Evolutionary conservation across 2,888 invertebrate species (phyloP).

Genomic region (Dinocampus coccinellae): DNA sequence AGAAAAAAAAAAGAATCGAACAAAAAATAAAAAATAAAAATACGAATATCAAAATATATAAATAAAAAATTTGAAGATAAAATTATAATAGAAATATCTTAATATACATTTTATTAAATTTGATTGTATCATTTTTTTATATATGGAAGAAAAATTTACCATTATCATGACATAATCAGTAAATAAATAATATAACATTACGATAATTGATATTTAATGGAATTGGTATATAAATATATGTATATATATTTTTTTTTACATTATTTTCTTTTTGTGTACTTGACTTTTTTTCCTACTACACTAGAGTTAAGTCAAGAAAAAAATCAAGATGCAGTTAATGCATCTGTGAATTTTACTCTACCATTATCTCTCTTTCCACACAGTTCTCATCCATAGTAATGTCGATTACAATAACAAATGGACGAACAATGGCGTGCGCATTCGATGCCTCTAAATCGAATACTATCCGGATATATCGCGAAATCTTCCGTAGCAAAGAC

Average conservation of each 20-base stretch:
- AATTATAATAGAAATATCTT: not conserved
- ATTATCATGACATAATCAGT: no score
- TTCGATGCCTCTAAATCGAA: not conserved
- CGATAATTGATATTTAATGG: no score
- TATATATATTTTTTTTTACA: not conserved
- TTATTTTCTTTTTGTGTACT: not conserved
- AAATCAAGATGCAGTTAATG: slow-evolving; percentile 39
- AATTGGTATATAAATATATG: no score
- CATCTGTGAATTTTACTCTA: slow-evolving; percentile 51
- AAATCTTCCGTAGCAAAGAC: slow-evolving; percentile 10
- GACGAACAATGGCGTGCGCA: slow-evolving; percentile 43
- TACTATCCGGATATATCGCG: not conserved
- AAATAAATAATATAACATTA: no score
- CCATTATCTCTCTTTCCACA: slow-evolving; percentile 53
- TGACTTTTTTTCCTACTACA: not conserved
- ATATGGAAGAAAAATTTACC: no score
- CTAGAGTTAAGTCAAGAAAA: not conserved
- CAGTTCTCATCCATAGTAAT: slow-evolving; percentile 61
- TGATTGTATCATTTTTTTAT: no score
- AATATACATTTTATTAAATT: not conserved
- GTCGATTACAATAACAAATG: slow-evolving; percentile 65
- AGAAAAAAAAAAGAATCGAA: not conserved
- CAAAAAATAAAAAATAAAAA: not conserved
- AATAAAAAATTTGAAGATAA: not conserved
- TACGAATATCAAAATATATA: not conserved